A percentile compares a stretch with the other conserved stretches of the same genome.
These are phyloP conservation scores for Perodicticus potto DNA, from an alignment of 2,797 vertebrate species.

Conservation along the genomic window DNA sequence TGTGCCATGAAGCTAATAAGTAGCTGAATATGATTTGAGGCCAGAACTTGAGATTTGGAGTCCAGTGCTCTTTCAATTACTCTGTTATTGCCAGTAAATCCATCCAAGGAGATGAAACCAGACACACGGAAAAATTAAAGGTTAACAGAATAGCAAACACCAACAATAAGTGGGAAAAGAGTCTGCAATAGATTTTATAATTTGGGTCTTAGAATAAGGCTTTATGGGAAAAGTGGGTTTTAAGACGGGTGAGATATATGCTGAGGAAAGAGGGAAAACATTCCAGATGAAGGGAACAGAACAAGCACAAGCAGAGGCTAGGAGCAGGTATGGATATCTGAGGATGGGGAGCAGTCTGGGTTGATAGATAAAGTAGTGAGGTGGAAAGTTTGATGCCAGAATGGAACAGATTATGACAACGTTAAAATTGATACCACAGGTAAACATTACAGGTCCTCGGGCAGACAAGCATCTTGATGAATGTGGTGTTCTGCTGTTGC, in stretches of 20 bases:
- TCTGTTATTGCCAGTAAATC: not conserved
- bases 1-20: not conserved
- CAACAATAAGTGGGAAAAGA: not conserved
- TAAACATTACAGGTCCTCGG: not conserved
- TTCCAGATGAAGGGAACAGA: not conserved
- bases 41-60: not conserved
- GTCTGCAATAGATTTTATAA: not conserved
- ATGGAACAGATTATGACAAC: not conserved
- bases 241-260: not conserved
- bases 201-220: not conserved
- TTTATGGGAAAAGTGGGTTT: not conserved
- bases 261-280: not conserved
- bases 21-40: conserved; percentile 2
- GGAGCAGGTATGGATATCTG: not conserved
- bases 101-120: not conserved
- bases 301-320: not conserved
- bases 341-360: not conserved
- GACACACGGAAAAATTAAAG: not conserved
- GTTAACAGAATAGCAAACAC: not conserved
- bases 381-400: not conserved
- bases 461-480: not conserved
- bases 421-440: not conserved
- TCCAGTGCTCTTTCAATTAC: not conserved
- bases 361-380: not conserved
- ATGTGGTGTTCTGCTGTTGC: not conserved